Evolutionary conservation across 2,888 invertebrate species (phyloP).

Genomic region (Drosophila emarginata): DNA sequence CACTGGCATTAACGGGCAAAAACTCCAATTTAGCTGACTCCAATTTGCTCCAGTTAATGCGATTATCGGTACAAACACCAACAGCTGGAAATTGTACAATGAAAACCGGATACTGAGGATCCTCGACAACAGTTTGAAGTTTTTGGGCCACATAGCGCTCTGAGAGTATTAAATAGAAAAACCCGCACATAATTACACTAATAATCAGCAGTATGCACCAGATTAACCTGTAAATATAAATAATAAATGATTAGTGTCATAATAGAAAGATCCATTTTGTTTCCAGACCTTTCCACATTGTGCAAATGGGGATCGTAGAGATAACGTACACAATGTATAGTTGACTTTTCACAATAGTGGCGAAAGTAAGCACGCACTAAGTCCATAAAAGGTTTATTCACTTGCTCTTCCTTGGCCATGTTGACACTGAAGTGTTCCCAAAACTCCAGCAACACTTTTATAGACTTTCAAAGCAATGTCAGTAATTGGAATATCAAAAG

Average conservation of each 20-base stretch:
- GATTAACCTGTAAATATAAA: slow-evolving; percentile 59
- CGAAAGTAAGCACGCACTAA: slow-evolving; percentile 69
- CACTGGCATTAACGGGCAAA: slow-evolving; percentile 64
- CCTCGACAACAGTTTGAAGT: slow-evolving; percentile 80
- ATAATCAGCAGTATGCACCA: slow-evolving; percentile 73
- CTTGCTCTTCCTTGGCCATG: slow-evolving; percentile 34
- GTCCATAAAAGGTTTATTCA: slow-evolving; percentile 48
- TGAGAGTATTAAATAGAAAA: slow-evolving; percentile 66
- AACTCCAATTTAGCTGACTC: slow-evolving; percentile 69
- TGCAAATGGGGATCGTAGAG: slow-evolving; percentile 73
- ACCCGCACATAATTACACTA: slow-evolving; percentile 65
- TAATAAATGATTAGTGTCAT: not conserved
- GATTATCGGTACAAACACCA: slow-evolving; percentile 78
- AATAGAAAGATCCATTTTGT: not conserved
- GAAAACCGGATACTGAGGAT: slow-evolving; percentile 80
- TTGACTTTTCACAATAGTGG: slow-evolving; percentile 77
- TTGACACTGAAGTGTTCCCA: slow-evolving; percentile 22
- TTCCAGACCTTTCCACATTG: slow-evolving; percentile 70
- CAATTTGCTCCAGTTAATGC: slow-evolving; percentile 79
- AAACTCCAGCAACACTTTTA: slow-evolving; percentile 27
- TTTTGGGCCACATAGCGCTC: slow-evolving; percentile 71
- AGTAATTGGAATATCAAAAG: slow-evolving; percentile 35
- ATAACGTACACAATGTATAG: slow-evolving; percentile 80
- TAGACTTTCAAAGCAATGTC: slow-evolving; percentile 9
- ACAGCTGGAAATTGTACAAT: slow-evolving; percentile 80